Evolutionary conservation across 2,113 vertebrate genomes (phyloP).

Genomic region (Corvus moneduloides): DNA sequence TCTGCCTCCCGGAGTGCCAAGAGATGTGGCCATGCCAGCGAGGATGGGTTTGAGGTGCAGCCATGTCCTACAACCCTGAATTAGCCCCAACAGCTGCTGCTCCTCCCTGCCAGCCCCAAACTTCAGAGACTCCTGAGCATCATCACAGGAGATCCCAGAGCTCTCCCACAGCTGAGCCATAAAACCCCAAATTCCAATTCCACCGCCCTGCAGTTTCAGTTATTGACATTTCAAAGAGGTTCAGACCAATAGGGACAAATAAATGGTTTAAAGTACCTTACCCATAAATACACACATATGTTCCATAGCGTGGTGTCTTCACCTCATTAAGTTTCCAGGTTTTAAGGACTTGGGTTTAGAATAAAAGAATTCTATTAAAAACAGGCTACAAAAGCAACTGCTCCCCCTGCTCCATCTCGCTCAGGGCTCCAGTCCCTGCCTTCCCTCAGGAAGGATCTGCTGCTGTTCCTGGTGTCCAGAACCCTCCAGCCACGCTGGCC

Average conservation of each 20-base stretch:
- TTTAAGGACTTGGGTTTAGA: not conserved
- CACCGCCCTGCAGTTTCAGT: not conserved
- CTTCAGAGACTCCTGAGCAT: not conserved
- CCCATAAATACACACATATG: not conserved
- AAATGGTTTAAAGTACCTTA: not conserved
- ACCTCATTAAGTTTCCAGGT: not conserved
- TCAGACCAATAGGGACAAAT: not conserved
- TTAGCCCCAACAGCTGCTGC: too few relatives aligned
- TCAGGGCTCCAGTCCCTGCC: not conserved
- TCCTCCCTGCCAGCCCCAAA: not conserved
- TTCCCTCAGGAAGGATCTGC: not conserved
- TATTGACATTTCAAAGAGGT: not conserved
- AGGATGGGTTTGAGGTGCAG: not conserved
- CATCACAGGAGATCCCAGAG: not conserved
- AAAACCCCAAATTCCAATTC: not conserved
- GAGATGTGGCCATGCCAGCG: not conserved
- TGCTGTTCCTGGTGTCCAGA: not conserved
- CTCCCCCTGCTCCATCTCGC: not conserved
- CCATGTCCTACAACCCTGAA: not conserved
- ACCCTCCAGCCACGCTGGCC: not conserved
- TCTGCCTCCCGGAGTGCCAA: not conserved
- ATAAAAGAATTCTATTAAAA: not conserved
- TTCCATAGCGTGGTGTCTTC: not conserved
- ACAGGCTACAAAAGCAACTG: not conserved
- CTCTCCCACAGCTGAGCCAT: not conserved